A percentile compares a stretch with the other conserved stretches of the same genome.
Conservation (phyloP, 1,140 invertebrate genomes). For the Oscheius sp. region DNA sequence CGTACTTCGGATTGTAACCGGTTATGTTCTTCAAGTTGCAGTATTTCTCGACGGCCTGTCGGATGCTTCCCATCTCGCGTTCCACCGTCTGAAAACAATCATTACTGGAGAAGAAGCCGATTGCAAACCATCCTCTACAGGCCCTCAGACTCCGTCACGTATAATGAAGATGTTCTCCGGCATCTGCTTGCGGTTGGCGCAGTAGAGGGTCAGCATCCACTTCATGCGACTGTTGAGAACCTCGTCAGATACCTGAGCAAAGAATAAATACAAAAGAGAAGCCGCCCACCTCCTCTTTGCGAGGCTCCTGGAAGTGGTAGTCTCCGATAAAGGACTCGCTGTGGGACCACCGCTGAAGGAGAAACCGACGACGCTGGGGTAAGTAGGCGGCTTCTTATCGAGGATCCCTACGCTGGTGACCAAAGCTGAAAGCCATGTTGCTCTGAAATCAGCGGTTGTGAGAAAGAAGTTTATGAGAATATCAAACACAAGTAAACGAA, state of each 20-base stretch:
- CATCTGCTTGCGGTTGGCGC: not conserved
- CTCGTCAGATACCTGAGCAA: constrained; percentile 13
- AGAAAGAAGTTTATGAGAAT: too few relatives aligned
- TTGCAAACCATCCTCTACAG: constrained; percentile 32
- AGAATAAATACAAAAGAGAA: not conserved
- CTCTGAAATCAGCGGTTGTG: constrained; percentile 17
- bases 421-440: constrained; percentile 37
- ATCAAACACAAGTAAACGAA: too few relatives aligned
- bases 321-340: constrained; percentile 38
- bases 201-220: constrained; percentile 40
- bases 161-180: constrained; percentile 30
- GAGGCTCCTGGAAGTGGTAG: constrained; percentile 36
- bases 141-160: constrained; percentile 38
- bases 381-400: not conserved
- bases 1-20: constrained; percentile 27
- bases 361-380: constrained; percentile 27
- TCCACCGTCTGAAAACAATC: not conserved
- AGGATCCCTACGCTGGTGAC: constrained; percentile 30
- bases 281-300: constrained; percentile 16
- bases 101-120: not conserved
- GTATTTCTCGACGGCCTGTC: constrained; percentile 10
- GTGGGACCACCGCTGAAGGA: constrained; percentile 40
- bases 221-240: constrained; percentile 21
- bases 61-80: constrained; percentile 36
- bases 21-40: not conserved